Conservation (phyloP, 2,888 invertebrate genomes). For the Pristionchus entomophagus region DNA sequence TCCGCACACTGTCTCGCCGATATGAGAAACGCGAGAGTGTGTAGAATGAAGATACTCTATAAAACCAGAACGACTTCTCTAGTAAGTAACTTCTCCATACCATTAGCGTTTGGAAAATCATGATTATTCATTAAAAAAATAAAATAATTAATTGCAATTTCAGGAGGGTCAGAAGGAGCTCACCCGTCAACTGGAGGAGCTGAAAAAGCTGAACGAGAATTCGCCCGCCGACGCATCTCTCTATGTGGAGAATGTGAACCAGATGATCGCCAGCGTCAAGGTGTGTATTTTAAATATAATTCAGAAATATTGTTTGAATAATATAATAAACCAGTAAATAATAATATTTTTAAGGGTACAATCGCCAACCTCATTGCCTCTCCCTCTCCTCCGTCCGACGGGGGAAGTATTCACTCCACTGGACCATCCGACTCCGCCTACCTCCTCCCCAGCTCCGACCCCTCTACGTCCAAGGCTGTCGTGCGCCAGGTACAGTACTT, state of each 20-base stretch:
- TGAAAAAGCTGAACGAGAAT: slow-evolving; percentile 42
- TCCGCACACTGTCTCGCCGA: no score
- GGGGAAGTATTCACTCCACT: background rate
- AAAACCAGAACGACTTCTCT: no score
- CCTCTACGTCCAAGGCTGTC: slow-evolving; percentile 43
- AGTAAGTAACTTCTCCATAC: no score
- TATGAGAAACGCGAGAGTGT: no score
- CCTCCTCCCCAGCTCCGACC: slow-evolving; percentile 28
- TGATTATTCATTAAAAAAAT: no score
- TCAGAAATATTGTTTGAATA: background rate
- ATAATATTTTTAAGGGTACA: background rate
- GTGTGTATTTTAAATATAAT: background rate
- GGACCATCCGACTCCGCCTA: background rate
- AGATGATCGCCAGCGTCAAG: slow-evolving; percentile 43
- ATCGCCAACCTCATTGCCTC: slow-evolving; percentile 35
- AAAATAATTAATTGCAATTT: no score
- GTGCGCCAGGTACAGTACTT: slow-evolving; percentile 42
- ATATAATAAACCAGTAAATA: background rate
- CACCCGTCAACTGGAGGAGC: slow-evolving; percentile 19
- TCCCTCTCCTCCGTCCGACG: background rate
- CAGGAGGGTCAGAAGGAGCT: slow-evolving; percentile 46
- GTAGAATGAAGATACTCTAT: no score
- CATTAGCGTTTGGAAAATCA: no score
- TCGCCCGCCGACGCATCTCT: slow-evolving; percentile 29
- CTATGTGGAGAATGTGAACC: slow-evolving; percentile 43